Base-by-base conservation (phyloP, 2,888 invertebrate species). In the Willowsia nigromaculata region DNA sequence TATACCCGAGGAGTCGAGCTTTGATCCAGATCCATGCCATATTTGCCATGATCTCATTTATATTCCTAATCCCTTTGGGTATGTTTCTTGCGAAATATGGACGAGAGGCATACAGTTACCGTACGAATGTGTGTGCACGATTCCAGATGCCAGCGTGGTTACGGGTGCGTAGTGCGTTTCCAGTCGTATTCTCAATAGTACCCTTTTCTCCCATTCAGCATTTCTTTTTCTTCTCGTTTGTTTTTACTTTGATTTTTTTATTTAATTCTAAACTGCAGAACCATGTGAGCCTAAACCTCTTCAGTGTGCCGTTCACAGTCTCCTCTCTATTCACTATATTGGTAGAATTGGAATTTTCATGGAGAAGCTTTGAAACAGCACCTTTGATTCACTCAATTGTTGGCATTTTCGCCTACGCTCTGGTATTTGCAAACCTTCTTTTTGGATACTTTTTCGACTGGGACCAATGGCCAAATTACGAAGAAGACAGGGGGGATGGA, bases 11-110 rank as follows among this genome's bases (percentile, higher is more conserved):
- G 18, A 85, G 78, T 30, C 47, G 56, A 9, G 13, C 9, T 15
- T 53, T 27, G 62, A 62, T 76, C n/a, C 13, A 33, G 15, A 11
- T 85, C 18, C 85, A 85, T 37, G 85, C 71, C 13, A 22, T 62
- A 13, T n/a, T 22, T 25, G 56, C 85, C 3, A 65, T 78, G n/a
- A 30, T 76, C 33, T 50, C 78, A 1, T 78, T 47, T 40, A 15
- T 76, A 5, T 78, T 62, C 22, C 22, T 85, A 18, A 47, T 85
- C 37, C 85, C 85, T 15, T 47, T 47, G 13, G 50, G 78, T 11
- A 78, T 65, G 15, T 37, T 43, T 15, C 30, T 85, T 18, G 85
- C 85, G 13, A 85, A 85, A 56, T 85, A 62, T 50, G 76, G 76
- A 0, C 22, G 78, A 13, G 85, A 85, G 33, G 37, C 56, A n/a